phyloP scores from a whole-genome alignment of 2,888 invertebrate genomes.

The Pelosia muscerda region DNA sequence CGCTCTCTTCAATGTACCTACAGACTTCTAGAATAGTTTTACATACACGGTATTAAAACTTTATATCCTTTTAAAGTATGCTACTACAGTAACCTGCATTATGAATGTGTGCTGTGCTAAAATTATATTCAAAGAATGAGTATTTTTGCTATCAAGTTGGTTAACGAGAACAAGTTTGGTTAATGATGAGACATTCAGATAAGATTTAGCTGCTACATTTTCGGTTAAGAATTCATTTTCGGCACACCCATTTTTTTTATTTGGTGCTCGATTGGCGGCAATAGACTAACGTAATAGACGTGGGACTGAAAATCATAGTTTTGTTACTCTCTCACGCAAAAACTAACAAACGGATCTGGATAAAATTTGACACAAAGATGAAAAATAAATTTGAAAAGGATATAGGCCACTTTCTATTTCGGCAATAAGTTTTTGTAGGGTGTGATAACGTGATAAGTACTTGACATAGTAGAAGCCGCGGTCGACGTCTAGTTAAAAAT shows the following conservation, averaged over 20 bases:
- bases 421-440: not conserved
- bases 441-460: not conserved
- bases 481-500: not conserved
- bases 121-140: not conserved
- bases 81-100: conserved; percentile 26
- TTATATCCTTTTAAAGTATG: conserved; percentile 42
- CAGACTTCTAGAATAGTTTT: conserved; percentile 43
- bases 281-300: too few species aligned
- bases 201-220: too few species aligned
- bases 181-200: too few species aligned
- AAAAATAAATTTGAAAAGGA: too few species aligned
- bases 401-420: too few species aligned
- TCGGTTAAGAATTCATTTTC: too few species aligned
- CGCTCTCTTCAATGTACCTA: conserved; percentile 41
- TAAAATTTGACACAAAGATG: too few species aligned
- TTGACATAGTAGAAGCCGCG: not conserved
- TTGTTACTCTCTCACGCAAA: too few species aligned
- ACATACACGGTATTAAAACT: conserved; percentile 43
- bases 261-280: too few species aligned
- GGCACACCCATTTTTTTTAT: too few species aligned
- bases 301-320: too few species aligned
- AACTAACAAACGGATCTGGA: too few species aligned
- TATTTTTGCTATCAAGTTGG: not conserved
- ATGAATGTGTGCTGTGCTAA: not conserved
- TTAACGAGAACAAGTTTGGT: not conserved